These are phyloP conservation scores for Theodoxus fluviatilis DNA, from an alignment of 2,888 invertebrate species.

Conservation along the genomic window DNA sequence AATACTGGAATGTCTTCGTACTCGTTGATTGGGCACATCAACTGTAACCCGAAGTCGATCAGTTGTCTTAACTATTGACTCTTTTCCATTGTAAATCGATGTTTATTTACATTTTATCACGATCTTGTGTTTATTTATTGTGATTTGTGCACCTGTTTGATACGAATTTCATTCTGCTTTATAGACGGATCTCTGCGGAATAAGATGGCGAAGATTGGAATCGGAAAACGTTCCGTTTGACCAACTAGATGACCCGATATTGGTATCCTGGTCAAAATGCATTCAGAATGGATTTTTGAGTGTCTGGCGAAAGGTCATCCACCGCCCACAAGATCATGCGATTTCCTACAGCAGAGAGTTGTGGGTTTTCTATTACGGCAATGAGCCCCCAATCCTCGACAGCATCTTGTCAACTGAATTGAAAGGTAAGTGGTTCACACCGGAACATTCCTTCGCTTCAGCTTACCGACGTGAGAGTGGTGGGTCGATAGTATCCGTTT, in stretches of 20 bases:
- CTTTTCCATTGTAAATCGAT: no score
- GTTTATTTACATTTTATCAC: no score
- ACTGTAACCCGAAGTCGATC: no score
- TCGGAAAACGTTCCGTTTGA: constrained; percentile 45
- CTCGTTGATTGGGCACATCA: no score
- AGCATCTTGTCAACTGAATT: constrained; percentile 76
- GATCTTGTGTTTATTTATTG: no score
- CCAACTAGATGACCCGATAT: constrained; percentile 65
- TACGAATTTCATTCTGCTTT: no score
- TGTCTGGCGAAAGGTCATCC: constrained; percentile 89
- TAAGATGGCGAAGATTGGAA: constrained; percentile 90
- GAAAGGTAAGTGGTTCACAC: constrained; percentile 75
- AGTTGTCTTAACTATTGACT: no score
- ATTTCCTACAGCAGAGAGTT: constrained; percentile 78
- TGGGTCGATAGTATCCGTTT: no score
- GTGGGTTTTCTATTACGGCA: constrained; percentile 99
- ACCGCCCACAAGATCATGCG: constrained; percentile 43
- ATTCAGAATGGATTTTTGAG: constrained; percentile 87
- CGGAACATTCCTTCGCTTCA: no score
- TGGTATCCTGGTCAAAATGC: constrained; percentile 67
- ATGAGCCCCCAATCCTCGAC: constrained; percentile 66
- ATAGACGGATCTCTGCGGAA: constrained; percentile 98
- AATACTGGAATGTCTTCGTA: no score
- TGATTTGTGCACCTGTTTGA: no score
- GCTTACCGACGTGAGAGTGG: no score